Evolutionary conservation across 1,140 invertebrate genomes (phyloP), one percentile per base, ranked within the genome.

Genomic region (Cheumatopsyche charites): DNA sequence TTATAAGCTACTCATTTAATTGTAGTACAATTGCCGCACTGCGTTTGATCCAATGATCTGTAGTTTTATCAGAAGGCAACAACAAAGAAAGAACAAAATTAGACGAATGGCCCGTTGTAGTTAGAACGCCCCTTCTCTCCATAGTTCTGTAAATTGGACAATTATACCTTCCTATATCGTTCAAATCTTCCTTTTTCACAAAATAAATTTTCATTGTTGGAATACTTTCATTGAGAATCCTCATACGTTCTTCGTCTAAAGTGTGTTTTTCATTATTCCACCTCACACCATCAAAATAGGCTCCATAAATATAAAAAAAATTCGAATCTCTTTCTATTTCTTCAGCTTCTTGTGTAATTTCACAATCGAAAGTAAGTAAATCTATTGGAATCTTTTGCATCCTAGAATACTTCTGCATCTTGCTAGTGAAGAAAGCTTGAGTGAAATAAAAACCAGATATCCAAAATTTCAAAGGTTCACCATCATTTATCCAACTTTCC

Each of bases 381-480:
- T 97, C 94, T 49, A 97, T 96, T 1, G 95, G 92, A 75, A 96
- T 92, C 77, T 89, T 90, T 76, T 92, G 92, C 78, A 92, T 92
- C 70, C 96, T 83, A 1, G 96, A 95, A 82, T 86, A 97, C 81
- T 98, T 97, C 82, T 98, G 96, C 75, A 94, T 89, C 92, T 92
- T 1, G 92, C 95, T 7, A 96, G 97, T 13, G 98, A 84, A 36
- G 81, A 98, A 98, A 0, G 94, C 94, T 82, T 98, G 95, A 0
- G 94, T 94, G 79, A 97, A 97, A 78, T 93, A 98, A 80, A 98
- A 97, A 9, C 95, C 96, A 0, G 95, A 95, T 3, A 98, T 85
- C 96, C 96, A 98, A 82, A 95, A 97, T 0, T 88, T 89, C 0
- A 85, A 69, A 1, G 95, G 94, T 80, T 94, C 94, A 1, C 92